Evolutionary conservation across 2,888 invertebrate species (phyloP), one percentile per base, ranked within the genome.

Genomic region (Beris morrisii): DNA sequence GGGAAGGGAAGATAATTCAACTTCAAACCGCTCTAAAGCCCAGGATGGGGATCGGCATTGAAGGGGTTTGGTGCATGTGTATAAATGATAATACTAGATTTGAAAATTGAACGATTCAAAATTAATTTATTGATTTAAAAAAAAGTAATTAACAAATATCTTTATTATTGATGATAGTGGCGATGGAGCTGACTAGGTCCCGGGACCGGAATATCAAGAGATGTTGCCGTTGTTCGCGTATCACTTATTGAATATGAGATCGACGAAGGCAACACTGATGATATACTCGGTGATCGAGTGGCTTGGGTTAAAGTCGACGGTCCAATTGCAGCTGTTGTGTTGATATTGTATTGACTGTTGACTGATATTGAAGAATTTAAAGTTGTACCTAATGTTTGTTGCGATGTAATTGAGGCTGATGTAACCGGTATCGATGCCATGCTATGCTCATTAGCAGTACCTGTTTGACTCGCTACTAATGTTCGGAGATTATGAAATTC

Each of bases 401-500:
- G 28, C n/a, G 44, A 30, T 31, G 46, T 54, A 9, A 64, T 28
- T 31, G 64, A 64, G 12, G 64, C 53, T 13, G 53, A 31, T n/a
- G 53, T 64, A 12, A 53, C 55, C 3, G 53, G 64, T 38, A 64
- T 54, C 31, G 53, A 32, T 38, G 31, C 5, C 38, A 7, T 44
- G 11, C 31, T 43, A 54, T 46, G 46, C 30, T 54, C 56, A 30
- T 48, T 67, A 63, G 65, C 67, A 65, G 65, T 67, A 58, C 65
- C 66, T n/a, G 68, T 63, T 66, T 70, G 65, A 53, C 52, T 61
- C 50, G 67, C 69, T 53, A 78, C 75, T 56, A 80, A 72, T 65
- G 78, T 86, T 75, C 87, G 87, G 56, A 88, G 78, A 77, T 87
- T 87, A 71, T 85, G 83, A 52, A 87, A 81, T 75, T 87, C 87